A percentile compares a stretch with the other conserved stretches of the same genome.
These are phyloP conservation scores for Lepidurus couesii DNA, from an alignment of 1,140 invertebrate genomes.

Conservation along the genomic window DNA sequence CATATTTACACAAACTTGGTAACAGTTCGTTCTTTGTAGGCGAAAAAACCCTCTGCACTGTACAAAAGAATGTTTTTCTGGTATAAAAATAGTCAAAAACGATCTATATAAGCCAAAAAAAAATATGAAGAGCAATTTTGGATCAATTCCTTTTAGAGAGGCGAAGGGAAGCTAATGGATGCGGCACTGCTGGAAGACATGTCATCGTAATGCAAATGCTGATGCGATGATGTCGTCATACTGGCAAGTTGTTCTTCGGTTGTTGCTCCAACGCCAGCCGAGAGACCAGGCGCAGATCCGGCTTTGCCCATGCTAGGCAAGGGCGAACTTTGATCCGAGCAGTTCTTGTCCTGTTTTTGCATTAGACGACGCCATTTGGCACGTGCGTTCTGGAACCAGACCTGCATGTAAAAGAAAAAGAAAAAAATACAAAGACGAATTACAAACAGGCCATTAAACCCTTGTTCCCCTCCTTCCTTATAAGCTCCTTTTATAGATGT, in stretches of 20 bases:
- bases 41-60: not conserved
- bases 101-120: not conserved
- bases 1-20: not conserved
- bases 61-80: not conserved
- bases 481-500: not conserved
- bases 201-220: conserved; percentile 31
- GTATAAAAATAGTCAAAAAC: not conserved
- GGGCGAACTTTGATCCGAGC: conserved; percentile 11
- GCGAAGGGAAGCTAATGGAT: conserved; percentile 33
- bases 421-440: not conserved
- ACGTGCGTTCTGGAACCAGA: conserved; percentile 98
- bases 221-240: conserved; percentile 17
- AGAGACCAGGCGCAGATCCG: conserved; percentile 23
- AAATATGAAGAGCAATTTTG: not conserved
- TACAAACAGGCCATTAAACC: conserved; percentile 18
- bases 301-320: not conserved
- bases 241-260: conserved; percentile 2
- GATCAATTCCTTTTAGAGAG: conserved; percentile 11
- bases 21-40: not conserved
- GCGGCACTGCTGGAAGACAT: conserved; percentile 31
- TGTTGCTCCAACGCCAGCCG: conserved; percentile 19
- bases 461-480: not conserved
- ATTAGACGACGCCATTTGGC: conserved; percentile 95
- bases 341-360: conserved; percentile 52
- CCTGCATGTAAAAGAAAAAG: conserved; percentile 58